Evolutionary conservation across 2,113 vertebrate species (phyloP).

Genomic region (Phocoena sinus): DNA sequence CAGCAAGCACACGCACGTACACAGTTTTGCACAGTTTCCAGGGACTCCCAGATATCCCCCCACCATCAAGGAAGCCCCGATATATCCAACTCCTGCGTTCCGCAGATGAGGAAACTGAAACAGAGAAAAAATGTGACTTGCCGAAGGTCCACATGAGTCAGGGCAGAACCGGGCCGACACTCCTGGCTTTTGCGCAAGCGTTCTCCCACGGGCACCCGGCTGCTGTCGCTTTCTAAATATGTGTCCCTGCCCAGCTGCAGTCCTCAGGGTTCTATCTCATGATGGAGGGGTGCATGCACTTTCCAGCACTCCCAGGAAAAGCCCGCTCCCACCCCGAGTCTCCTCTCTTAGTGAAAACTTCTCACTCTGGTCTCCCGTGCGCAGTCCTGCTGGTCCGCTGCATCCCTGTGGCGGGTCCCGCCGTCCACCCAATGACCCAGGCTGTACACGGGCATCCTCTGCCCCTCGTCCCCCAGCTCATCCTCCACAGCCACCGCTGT

Average conservation of each 20-base stretch:
- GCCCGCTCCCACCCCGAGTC: neutral
- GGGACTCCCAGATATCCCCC: no score
- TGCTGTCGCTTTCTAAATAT: neutral
- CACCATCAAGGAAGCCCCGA: neutral
- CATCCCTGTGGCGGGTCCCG: neutral
- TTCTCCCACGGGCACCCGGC: neutral
- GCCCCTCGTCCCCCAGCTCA: rapidly evolving
- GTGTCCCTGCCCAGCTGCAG: neutral
- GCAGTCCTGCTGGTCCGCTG: rapidly evolving
- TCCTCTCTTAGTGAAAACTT: neutral
- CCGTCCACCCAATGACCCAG: neutral
- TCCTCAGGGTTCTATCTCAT: neutral
- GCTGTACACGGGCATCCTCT: rapidly evolving
- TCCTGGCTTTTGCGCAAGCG: neutral
- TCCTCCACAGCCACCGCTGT: rapidly evolving
- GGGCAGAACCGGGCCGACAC: neutral
- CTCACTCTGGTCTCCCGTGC: rapidly evolving
- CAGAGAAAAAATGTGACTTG: neutral
- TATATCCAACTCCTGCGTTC: neutral
- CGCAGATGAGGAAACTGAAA: neutral
- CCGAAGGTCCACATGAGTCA: rapidly evolving
- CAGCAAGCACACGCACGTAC: rapidly evolving
- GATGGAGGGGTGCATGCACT: neutral
- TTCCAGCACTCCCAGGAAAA: no score
- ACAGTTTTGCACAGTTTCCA: neutral